Percentiles rank a stretch among this genome's conserved stretches.
Evolutionary conservation across 2,888 invertebrate species (phyloP).

Genomic region (Phyllotreta cruciferae): DNA sequence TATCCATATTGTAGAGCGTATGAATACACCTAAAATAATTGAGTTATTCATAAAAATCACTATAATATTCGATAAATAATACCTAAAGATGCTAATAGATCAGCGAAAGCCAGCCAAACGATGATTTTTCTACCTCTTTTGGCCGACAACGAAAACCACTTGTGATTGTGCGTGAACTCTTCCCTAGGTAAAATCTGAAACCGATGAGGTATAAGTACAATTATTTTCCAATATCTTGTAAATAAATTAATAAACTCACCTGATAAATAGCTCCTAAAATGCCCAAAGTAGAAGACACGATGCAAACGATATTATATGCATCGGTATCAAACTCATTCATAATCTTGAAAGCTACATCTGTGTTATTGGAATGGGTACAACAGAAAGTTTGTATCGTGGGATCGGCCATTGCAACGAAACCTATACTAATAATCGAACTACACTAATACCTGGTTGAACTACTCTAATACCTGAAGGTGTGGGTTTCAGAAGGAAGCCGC

Average conservation of each 20-base stretch:
- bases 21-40: constrained; percentile 68
- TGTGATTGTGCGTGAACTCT: constrained; percentile 62
- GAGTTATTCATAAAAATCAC: constrained; percentile 11
- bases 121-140: constrained; percentile 75
- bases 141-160: constrained; percentile 67
- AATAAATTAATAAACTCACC: constrained; percentile 64
- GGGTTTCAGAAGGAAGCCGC: constrained; percentile 13
- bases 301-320: constrained; percentile 76
- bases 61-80: constrained; percentile 42
- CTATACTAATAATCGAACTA: neutral
- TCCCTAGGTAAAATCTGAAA: constrained; percentile 71
- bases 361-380: constrained; percentile 70
- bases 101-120: constrained; percentile 80
- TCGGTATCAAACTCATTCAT: constrained; percentile 78
- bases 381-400: constrained; percentile 87
- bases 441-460: too few species aligned
- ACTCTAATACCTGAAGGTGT: too few species aligned
- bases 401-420: constrained; percentile 69
- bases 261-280: constrained; percentile 80
- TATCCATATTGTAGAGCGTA: constrained; percentile 74
- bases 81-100: constrained; percentile 81
- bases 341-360: constrained; percentile 70
- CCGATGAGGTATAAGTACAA: constrained; percentile 40
- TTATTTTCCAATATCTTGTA: too few species aligned
- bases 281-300: constrained; percentile 76